Percentiles rank a stretch among this genome's conserved stretches.
Evolutionary conservation across 1,140 invertebrate genomes (phyloP).

Genomic region (Gryllus bimaculatus): DNA sequence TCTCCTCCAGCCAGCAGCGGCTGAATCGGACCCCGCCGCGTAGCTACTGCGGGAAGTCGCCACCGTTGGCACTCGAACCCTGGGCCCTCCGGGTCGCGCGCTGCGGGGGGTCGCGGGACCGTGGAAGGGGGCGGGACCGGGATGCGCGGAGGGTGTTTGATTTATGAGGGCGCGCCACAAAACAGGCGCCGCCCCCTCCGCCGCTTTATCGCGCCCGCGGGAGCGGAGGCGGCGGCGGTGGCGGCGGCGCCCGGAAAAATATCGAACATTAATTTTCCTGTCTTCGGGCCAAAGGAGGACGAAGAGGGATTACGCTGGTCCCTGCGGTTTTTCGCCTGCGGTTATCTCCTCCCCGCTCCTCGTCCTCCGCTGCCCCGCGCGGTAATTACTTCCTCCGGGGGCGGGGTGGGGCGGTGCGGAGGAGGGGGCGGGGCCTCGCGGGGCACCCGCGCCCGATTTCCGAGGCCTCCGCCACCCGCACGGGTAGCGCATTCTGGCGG

Average conservation of each 20-base stretch:
- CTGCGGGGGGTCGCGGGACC: neutral
- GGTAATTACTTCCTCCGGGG: neutral
- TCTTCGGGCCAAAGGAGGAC: slow-evolving; percentile 2
- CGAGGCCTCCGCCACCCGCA: neutral
- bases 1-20: no score
- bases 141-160: neutral
- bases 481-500: no score
- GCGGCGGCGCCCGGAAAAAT: slow-evolving; percentile 1
- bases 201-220: neutral
- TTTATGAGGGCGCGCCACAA: neutral
- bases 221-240: neutral
- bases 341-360: neutral
- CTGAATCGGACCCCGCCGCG: no score
- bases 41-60: no score
- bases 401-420: no score
- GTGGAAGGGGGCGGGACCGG: neutral
- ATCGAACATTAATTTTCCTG: slow-evolving; percentile 5
- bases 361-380: neutral
- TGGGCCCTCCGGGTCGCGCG: neutral
- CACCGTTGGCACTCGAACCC: no score
- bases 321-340: neutral
- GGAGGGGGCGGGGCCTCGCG: no score
- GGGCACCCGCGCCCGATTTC: no score
- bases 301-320: neutral
- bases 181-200: neutral